Evolutionary conservation across 2,888 invertebrate genomes (phyloP).

Genomic region (Drepana falcataria): DNA sequence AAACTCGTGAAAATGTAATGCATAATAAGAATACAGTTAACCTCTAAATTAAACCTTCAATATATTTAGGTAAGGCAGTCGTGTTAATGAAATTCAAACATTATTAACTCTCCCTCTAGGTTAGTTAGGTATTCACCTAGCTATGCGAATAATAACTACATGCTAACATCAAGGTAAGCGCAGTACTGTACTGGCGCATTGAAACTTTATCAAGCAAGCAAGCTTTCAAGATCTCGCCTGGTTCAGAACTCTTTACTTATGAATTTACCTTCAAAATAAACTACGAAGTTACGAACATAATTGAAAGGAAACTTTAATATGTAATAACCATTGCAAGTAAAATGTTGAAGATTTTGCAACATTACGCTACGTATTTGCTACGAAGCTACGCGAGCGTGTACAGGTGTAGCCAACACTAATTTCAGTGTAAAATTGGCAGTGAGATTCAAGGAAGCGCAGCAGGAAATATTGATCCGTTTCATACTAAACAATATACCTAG

Average conservation of each 20-base stretch:
- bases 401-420: neutral
- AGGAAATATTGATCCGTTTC: too few species aligned
- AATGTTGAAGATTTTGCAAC: conserved; percentile 20
- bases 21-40: too few species aligned
- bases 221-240: conserved; percentile 29
- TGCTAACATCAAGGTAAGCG: conserved; percentile 9
- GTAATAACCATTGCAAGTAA: conserved; percentile 5
- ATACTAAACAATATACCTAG: too few species aligned
- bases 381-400: conserved; percentile 13
- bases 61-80: too few species aligned
- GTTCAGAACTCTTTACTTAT: conserved; percentile 31
- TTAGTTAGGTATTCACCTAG: neutral
- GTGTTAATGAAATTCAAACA: too few species aligned
- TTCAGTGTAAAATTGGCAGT: too few species aligned
- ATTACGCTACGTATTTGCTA: conserved; percentile 26
- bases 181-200: conserved; percentile 10
- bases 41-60: too few species aligned
- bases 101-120: neutral
- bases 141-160: conserved; percentile 18
- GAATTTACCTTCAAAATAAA: conserved; percentile 34
- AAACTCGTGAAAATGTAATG: too few species aligned
- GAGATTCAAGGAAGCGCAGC: too few species aligned
- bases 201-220: conserved; percentile 15
- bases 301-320: conserved; percentile 16
- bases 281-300: conserved; percentile 15